phyloP scores from a whole-genome alignment of 1,140 invertebrate species.

The Drosophila willistoni region DNA sequence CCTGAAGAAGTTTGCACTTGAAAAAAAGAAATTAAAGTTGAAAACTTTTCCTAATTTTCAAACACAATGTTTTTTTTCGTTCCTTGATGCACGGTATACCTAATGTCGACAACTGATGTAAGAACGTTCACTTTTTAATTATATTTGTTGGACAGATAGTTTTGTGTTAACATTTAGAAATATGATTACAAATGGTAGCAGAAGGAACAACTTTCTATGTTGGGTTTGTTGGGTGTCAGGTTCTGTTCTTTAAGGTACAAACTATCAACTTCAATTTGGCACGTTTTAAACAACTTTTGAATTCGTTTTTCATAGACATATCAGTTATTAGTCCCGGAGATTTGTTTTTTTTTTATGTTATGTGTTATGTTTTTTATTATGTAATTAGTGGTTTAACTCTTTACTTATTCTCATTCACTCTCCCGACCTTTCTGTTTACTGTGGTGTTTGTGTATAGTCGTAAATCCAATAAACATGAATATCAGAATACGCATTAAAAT shows the following conservation, averaged over 20 bases:
- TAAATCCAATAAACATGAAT: slow-evolving; percentile 27
- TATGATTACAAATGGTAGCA: slow-evolving; percentile 63
- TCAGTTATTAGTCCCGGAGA: background rate
- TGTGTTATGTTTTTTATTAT: background rate
- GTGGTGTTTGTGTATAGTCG: slow-evolving; percentile 18
- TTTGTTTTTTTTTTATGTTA: background rate
- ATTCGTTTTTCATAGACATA: background rate
- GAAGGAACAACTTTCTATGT: background rate
- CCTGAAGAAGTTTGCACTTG: too few relatives aligned
- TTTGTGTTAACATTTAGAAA: slow-evolving; percentile 44
- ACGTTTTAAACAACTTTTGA: background rate
- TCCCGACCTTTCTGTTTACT: background rate
- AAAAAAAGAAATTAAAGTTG: too few relatives aligned
- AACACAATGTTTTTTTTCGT: too few relatives aligned
- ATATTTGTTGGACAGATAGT: background rate
- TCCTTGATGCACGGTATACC: too few relatives aligned
- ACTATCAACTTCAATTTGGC: background rate
- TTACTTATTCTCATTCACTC: background rate
- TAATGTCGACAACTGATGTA: too few relatives aligned
- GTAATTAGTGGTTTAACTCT: slow-evolving; percentile 10
- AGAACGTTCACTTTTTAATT: too few relatives aligned
- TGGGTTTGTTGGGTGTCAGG: too few relatives aligned
- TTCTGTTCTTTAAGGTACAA: too few relatives aligned
- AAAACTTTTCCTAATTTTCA: too few relatives aligned
- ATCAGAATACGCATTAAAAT: slow-evolving; percentile 48